Evolutionary conservation across 2,888 invertebrate species (phyloP).

Genomic region (Lepidochitona cinerea): DNA sequence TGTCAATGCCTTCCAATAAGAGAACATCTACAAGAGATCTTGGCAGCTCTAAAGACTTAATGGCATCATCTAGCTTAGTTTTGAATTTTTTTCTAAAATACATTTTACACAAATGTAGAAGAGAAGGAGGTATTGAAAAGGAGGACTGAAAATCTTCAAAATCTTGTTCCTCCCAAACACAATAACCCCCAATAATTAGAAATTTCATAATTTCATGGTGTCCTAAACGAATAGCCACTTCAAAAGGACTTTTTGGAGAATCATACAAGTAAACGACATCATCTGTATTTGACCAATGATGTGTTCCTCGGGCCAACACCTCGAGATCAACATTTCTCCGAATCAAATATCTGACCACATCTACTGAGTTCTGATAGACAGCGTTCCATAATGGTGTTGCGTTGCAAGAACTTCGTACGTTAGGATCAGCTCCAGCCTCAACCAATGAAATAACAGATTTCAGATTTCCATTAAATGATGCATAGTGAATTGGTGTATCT

Average conservation of each 20-base stretch:
- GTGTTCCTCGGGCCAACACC: constrained; percentile 43
- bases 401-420: constrained; percentile 40
- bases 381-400: constrained; percentile 64
- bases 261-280: constrained; percentile 41
- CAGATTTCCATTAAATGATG: constrained; percentile 55
- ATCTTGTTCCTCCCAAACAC: constrained; percentile 49
- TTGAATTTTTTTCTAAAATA: constrained; percentile 40
- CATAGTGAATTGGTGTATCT: constrained; percentile 61
- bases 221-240: constrained; percentile 42
- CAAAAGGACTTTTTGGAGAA: constrained; percentile 47
- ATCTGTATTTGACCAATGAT: constrained; percentile 52
- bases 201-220: constrained; percentile 35
- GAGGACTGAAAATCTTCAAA: no score
- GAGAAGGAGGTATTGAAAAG: constrained; percentile 41
- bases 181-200: constrained; percentile 49
- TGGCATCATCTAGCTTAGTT: constrained; percentile 29
- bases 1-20: no score
- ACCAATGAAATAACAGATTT: constrained; percentile 43
- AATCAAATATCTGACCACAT: constrained; percentile 46
- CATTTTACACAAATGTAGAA: constrained; percentile 46
- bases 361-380: constrained; percentile 40
- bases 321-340: constrained; percentile 48
- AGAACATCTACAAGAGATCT: no score
- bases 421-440: constrained; percentile 54
- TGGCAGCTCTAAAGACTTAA: constrained; percentile 39